Conservation (phyloP, 2,797 vertebrate species). For the Pseudocheirus occidentalis region DNA sequence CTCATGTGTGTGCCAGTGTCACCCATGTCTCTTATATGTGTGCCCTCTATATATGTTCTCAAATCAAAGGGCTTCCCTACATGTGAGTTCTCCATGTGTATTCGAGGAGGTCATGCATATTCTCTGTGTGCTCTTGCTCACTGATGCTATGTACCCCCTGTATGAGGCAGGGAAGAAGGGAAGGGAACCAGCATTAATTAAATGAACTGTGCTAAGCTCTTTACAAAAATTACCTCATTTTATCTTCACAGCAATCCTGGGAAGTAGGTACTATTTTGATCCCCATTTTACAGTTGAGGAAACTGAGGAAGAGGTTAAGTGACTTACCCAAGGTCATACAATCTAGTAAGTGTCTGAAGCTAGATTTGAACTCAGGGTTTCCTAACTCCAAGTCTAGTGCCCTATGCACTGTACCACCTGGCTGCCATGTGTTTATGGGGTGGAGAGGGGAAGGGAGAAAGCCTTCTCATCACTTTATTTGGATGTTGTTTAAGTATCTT, state of each 20-base stretch:
- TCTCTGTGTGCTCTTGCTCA: neutral
- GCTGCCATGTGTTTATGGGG: neutral
- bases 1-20: neutral
- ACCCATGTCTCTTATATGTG: neutral
- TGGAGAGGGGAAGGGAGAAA: neutral
- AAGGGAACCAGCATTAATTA: neutral
- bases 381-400: neutral
- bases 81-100: neutral
- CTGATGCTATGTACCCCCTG: neutral
- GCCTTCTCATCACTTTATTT: neutral
- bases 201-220: neutral
- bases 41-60: neutral
- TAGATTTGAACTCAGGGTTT: neutral
- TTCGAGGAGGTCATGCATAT: neutral
- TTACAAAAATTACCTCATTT: neutral
- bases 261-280: neutral
- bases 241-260: neutral
- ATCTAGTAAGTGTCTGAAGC: neutral
- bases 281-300: neutral
- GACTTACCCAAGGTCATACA: neutral
- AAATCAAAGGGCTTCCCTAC: neutral
- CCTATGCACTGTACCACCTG: neutral
- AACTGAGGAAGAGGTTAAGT: neutral
- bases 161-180: neutral
- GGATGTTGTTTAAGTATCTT: neutral